Evolutionary conservation across 2,797 vertebrate genomes (phyloP), one percentile per base, ranked within the genome.

Genomic region (Caiman crocodilus): DNA sequence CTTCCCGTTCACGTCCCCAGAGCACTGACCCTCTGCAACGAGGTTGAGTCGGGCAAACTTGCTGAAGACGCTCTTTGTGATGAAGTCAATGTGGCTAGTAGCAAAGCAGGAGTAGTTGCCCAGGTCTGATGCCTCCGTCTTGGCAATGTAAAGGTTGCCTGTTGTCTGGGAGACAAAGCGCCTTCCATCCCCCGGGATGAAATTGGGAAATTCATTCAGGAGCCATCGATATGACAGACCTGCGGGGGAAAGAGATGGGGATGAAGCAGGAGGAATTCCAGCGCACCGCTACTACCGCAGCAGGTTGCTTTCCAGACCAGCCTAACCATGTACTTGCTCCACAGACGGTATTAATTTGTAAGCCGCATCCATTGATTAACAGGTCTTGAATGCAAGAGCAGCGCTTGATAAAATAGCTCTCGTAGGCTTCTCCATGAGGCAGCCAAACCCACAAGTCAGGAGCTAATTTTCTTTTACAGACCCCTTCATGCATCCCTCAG

Each of bases 41-140:
- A 99, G 98, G 57, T 97, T 98, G 94, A 99, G 99, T 92, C 97
- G 98, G 87, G 98, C 98, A 30, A 98, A 98, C 88, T 98, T 99
- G 98, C 99, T 99, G 97, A 99, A 99, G 90, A 99, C 99, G 7
- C 99, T 99, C 97, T 99, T 99, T 94, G 98, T 99, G 97, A 98
- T 99, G 97, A 99, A 98, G 86, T 99, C 98, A 79, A 99, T 98
- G 98, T 98, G 99, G 97, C 99, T 99, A 20, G 99, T 99, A 93
- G 99, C 99, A 84, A 99, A 98, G 96, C 99, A 99, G 73, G 99
- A 99, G 87, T 99, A 99, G 94, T 98, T 99, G 60, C 98, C 99
- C 0, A 98, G 98, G 96, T 99, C 99, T 0, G 99, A 98, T 25
- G 98, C 96, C 28, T 98, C 98, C 1, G 99, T 98, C 77, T 98